These are phyloP conservation scores for Martes martes DNA, from an alignment of 2,113 vertebrate species.

Conservation along the genomic window DNA sequence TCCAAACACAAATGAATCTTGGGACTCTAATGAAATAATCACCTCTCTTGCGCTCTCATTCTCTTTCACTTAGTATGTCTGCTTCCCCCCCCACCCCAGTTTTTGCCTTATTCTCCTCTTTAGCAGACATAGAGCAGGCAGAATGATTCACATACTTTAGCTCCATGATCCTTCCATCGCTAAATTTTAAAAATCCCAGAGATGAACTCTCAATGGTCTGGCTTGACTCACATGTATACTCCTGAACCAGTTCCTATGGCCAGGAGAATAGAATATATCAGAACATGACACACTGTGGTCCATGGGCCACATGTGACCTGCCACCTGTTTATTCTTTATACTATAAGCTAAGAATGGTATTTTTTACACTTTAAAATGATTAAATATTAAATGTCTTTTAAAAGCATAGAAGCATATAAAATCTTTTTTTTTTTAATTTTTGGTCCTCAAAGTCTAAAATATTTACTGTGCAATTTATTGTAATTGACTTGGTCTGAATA, in stretches of 20 bases:
- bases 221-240: background rate
- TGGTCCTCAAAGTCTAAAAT: background rate
- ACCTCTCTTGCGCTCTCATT: background rate
- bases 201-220: background rate
- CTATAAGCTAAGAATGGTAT: background rate
- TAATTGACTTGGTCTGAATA: background rate
- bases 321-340: background rate
- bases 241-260: background rate
- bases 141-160: background rate
- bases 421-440: background rate
- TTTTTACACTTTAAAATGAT: background rate
- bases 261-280: background rate
- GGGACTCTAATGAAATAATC: background rate
- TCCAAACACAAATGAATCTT: background rate
- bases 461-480: background rate
- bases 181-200: background rate
- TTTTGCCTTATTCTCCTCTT: background rate
- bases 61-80: background rate
- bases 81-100: background rate
- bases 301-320: background rate
- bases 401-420: background rate
- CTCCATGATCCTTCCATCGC: background rate
- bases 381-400: background rate
- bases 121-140: background rate
- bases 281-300: background rate